A percentile compares a stretch with the other conserved stretches of the same genome.
phyloP scores from a whole-genome alignment of 2,888 invertebrate genomes.

The Volucella inflata region DNA sequence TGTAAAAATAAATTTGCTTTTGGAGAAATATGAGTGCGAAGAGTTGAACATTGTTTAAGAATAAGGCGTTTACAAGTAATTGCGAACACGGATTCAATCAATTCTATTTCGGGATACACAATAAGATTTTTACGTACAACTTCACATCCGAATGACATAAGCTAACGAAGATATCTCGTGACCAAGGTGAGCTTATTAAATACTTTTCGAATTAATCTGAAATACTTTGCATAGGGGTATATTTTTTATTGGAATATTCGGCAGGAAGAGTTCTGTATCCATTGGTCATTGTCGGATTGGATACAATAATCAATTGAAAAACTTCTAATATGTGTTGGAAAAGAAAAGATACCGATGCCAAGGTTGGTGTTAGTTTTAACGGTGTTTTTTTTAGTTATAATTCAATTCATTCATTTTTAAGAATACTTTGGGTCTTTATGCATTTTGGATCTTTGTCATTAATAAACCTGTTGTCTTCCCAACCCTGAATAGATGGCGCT shows the following conservation, averaged over 20 bases:
- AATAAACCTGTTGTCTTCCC: too few relatives aligned
- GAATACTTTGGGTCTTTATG: too few relatives aligned
- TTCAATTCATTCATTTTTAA: too few relatives aligned
- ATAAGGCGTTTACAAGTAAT: neutral
- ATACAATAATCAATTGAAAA: neutral
- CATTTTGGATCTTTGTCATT: too few relatives aligned
- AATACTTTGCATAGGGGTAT: constrained; percentile 37
- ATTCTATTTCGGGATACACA: constrained; percentile 33
- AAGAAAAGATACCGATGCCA: neutral
- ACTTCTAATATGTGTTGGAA: neutral
- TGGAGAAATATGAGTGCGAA: constrained; percentile 24
- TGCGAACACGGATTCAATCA: constrained; percentile 31
- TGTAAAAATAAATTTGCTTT: constrained; percentile 26
- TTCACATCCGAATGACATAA: neutral
- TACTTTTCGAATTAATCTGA: constrained; percentile 29
- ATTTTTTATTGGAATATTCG: neutral
- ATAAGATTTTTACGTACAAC: neutral
- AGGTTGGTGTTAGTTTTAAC: neutral
- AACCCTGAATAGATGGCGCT: too few relatives aligned
- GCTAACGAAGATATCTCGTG: neutral
- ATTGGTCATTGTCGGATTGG: neutral
- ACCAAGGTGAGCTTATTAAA: constrained; percentile 12
- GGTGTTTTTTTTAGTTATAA: too few relatives aligned
- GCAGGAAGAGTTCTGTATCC: neutral
- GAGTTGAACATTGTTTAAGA: neutral